A percentile compares a stretch with the other conserved stretches of the same genome.
phyloP scores from a whole-genome alignment of 1,140 invertebrate species.

The Aphelenchoides fujianensis region DNA sequence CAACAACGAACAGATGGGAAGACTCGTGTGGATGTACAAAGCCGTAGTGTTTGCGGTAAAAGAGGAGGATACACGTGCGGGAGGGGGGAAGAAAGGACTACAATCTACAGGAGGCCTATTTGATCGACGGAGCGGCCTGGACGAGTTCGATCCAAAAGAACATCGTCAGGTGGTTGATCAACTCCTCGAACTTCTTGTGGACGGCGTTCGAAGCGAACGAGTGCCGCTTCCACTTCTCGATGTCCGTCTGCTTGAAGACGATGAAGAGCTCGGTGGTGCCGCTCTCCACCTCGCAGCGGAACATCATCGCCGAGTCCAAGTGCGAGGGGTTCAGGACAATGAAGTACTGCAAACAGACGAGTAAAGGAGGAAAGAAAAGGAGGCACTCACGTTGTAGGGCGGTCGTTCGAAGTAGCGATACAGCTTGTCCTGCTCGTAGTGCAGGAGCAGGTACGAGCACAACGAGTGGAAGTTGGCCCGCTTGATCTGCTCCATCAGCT shows the following conservation, averaged over 20 bases:
- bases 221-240: constrained; percentile 18
- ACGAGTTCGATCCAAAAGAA: constrained; percentile 39
- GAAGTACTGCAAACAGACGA: constrained; percentile 33
- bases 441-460: constrained; percentile 39
- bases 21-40: no score
- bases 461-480: constrained; percentile 31
- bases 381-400: constrained; percentile 17
- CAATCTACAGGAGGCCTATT: no score
- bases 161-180: constrained; percentile 33
- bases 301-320: constrained; percentile 39
- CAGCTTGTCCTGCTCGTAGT: constrained; percentile 42
- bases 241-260: constrained; percentile 37
- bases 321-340: constrained; percentile 43
- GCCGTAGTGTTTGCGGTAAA: no score
- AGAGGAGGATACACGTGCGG: no score
- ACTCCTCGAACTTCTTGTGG: constrained; percentile 37
- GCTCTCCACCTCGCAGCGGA: constrained; percentile 18
- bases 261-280: constrained; percentile 32
- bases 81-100: no score
- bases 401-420: constrained; percentile 44
- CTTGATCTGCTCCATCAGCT: constrained; percentile 12
- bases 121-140: constrained; percentile 24
- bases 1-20: no score
- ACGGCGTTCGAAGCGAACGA: constrained; percentile 32
- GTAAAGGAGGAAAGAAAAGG: not conserved